These are phyloP conservation scores for Drosophila tropicalis DNA, from an alignment of 1,140 invertebrate species.

Conservation along the genomic window DNA sequence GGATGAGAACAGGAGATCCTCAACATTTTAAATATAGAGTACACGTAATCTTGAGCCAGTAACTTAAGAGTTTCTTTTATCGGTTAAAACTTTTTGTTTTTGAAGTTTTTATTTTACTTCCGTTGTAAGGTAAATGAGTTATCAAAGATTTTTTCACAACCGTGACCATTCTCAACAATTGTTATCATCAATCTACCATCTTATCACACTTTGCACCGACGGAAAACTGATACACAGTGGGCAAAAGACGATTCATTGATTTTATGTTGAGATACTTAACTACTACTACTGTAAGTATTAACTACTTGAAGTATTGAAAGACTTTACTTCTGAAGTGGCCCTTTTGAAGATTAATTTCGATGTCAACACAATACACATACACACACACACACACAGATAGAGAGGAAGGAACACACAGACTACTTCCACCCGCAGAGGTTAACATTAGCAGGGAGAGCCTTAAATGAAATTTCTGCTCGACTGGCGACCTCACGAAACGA, in stretches of 20 bases:
- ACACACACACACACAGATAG: conserved; percentile 17
- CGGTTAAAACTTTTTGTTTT: background rate
- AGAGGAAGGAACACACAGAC: conserved; percentile 18
- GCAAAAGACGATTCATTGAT: conserved; percentile 11
- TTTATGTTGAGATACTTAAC: conserved; percentile 2
- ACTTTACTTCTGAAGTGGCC: background rate
- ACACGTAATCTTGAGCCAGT: no score
- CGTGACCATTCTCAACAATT: conserved; percentile 9
- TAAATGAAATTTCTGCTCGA: conserved; percentile 57
- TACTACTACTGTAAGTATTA: background rate
- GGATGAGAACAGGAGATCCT: background rate
- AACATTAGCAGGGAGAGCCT: conserved; percentile 39
- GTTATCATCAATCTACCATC: background rate
- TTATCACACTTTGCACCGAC: background rate
- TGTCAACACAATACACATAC: conserved; percentile 1
- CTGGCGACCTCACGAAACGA: conserved; percentile 40
- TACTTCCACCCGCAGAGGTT: conserved; percentile 24
- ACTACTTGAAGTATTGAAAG: background rate
- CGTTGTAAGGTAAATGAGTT: background rate
- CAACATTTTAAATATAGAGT: no score
- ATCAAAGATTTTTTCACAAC: background rate
- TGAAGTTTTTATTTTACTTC: background rate
- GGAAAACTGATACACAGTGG: background rate
- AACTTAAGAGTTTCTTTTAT: background rate
- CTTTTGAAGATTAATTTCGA: conserved; percentile 7